These are phyloP conservation scores for Podargus strigoides DNA, from an alignment of 2,797 vertebrate species.

Conservation along the genomic window DNA sequence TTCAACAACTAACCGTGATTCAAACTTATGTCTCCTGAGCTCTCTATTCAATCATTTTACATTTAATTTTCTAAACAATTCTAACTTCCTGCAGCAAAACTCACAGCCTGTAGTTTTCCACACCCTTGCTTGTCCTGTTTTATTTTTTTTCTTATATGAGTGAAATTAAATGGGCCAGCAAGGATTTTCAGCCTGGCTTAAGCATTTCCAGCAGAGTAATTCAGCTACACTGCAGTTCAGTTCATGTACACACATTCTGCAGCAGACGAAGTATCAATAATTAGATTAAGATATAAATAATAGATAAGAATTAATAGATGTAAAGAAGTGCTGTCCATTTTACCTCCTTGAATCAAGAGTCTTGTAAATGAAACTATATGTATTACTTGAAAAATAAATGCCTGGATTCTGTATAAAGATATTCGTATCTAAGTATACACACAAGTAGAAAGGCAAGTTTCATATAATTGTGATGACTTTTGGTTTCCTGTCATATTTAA, in stretches of 20 bases:
- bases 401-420: background rate
- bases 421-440: background rate
- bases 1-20: background rate
- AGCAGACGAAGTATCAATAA: background rate
- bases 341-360: background rate
- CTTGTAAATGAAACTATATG: background rate
- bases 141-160: background rate
- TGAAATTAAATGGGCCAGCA: background rate
- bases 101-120: background rate
- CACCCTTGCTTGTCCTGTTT: fast-evolving
- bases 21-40: background rate
- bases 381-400: background rate
- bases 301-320: background rate
- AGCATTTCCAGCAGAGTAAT: background rate
- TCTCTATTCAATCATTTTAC: background rate
- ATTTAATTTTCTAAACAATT: background rate
- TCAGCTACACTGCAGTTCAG: background rate
- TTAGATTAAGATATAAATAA: background rate
- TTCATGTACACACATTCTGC: background rate
- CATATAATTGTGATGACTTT: background rate
- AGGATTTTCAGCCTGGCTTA: background rate
- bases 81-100: background rate
- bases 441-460: background rate
- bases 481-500: background rate
- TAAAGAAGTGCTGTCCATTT: background rate